phyloP scores from a whole-genome alignment of 2,113 vertebrate genomes.

The Ailurus styani region DNA sequence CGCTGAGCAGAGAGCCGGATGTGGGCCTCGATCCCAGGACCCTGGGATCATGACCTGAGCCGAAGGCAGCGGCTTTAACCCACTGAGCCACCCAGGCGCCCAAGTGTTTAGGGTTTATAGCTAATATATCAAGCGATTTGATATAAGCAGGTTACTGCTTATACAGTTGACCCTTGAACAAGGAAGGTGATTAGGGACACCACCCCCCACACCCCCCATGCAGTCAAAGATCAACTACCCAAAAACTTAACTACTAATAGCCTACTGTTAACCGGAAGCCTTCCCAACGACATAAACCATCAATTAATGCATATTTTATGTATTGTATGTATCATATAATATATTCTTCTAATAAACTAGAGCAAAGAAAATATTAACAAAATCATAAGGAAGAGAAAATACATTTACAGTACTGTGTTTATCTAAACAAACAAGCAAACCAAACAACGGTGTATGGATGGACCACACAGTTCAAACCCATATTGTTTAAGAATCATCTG shows the following conservation, averaged over 20 bases:
- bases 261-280: background rate
- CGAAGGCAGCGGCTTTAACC: no score
- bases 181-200: background rate
- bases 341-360: background rate
- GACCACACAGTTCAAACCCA: background rate
- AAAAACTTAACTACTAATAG: background rate
- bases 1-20: no score
- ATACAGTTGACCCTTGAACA: background rate
- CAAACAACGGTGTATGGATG: background rate
- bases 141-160: background rate
- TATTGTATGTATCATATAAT: background rate
- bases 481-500: background rate
- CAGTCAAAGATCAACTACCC: background rate
- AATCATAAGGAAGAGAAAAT: background rate
- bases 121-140: background rate
- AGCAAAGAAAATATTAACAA: background rate
- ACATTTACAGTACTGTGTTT: background rate
- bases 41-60: no score
- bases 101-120: background rate
- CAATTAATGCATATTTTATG: background rate
- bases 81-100: no score
- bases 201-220: background rate
- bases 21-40: no score
- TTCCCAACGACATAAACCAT: background rate
- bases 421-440: background rate